Percentiles rank a stretch among this genome's conserved stretches.
phyloP scores from a whole-genome alignment of 1,140 invertebrate species.

The Diorhabda sublineata region DNA sequence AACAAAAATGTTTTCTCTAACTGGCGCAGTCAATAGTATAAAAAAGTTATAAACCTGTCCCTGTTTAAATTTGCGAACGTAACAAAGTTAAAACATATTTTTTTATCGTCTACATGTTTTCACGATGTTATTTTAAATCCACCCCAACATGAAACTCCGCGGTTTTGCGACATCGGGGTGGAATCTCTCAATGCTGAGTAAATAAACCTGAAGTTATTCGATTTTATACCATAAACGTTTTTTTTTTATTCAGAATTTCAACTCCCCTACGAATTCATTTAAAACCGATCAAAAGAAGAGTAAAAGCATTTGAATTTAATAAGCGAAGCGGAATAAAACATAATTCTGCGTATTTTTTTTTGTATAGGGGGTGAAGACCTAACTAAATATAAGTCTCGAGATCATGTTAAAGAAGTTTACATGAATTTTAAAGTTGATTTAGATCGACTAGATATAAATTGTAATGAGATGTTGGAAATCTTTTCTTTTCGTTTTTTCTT shows the following conservation, averaged over 20 bases:
- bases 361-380: not conserved
- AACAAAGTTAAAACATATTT: too few species aligned
- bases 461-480: too few species aligned
- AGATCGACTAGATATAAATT: too few species aligned
- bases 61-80: too few species aligned
- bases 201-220: constrained; percentile 39
- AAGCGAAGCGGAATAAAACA: constrained; percentile 13
- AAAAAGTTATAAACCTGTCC: too few species aligned
- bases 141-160: constrained; percentile 17
- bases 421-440: too few species aligned
- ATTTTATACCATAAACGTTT: constrained; percentile 38
- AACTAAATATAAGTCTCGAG: too few species aligned
- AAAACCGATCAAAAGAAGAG: constrained; percentile 26
- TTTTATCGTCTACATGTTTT: constrained; percentile 16
- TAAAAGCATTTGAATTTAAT: constrained; percentile 12
- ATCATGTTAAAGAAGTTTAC: too few species aligned
- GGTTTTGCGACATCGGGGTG: constrained; percentile 14
- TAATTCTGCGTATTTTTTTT: not conserved
- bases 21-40: too few species aligned
- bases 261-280: constrained; percentile 24
- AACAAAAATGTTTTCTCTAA: too few species aligned
- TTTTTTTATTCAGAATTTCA: constrained; percentile 23
- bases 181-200: constrained; percentile 28
- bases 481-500: too few species aligned
- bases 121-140: constrained; percentile 36